Percentiles rank a stretch among this genome's conserved stretches.
Conservation (phyloP, 2,888 invertebrate species). For the Crepidodera aurea region DNA sequence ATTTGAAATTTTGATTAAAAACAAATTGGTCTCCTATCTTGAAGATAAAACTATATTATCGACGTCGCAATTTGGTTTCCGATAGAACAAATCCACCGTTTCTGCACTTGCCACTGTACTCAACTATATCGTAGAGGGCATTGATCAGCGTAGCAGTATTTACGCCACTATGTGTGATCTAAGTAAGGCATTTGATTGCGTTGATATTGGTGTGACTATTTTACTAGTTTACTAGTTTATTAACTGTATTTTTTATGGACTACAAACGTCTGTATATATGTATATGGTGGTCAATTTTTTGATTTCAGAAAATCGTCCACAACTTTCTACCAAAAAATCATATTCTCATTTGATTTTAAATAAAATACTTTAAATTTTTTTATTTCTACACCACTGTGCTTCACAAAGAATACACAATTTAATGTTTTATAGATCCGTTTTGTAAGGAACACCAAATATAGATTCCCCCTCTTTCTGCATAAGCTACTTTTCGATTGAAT, state of each 20-base stretch:
- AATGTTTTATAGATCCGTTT: slow-evolving; percentile 55
- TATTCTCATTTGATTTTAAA: no score
- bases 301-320: no score
- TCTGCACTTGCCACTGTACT: neutral
- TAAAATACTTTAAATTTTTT: neutral
- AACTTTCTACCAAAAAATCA: no score
- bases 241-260: no score
- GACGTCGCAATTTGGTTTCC: neutral
- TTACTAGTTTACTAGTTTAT: no score
- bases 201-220: no score
- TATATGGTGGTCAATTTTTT: no score
- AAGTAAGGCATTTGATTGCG: no score
- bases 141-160: neutral
- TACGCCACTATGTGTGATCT: neutral
- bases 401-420: slow-evolving; percentile 55
- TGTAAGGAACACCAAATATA: slow-evolving; percentile 42
- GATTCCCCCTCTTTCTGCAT: slow-evolving; percentile 38
- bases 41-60: neutral
- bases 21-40: neutral
- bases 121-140: neutral
- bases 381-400: neutral
- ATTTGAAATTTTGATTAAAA: neutral
- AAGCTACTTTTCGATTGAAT: slow-evolving; percentile 42
- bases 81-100: neutral
- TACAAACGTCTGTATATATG: no score